phyloP scores from a whole-genome alignment of 2,888 invertebrate genomes.

The Bursaphelenchus okinawaensis region DNA sequence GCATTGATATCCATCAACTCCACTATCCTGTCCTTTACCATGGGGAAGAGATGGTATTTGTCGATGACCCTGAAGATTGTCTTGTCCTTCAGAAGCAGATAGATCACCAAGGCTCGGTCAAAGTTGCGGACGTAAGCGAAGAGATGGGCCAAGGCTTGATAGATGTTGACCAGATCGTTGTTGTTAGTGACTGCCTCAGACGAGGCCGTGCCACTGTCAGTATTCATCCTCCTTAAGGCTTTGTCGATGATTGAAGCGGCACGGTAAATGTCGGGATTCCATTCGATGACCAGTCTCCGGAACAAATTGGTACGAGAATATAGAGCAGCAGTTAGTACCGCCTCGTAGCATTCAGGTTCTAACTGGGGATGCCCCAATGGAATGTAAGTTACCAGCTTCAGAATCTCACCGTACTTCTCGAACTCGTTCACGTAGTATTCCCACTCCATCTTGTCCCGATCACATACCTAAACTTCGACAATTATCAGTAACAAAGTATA shows the following conservation, averaged over 20 bases:
- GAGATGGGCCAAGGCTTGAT: slow-evolving; percentile 43
- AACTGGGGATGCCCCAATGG: slow-evolving; percentile 49
- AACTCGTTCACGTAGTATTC: slow-evolving; percentile 51
- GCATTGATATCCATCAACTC: slow-evolving; percentile 56
- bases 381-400: slow-evolving; percentile 33
- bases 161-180: slow-evolving; percentile 29
- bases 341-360: slow-evolving; percentile 53
- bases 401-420: slow-evolving; percentile 30
- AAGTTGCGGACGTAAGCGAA: slow-evolving; percentile 50
- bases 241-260: slow-evolving; percentile 35
- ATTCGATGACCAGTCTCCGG: slow-evolving; percentile 36
- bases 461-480: slow-evolving; percentile 21
- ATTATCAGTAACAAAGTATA: slow-evolving; percentile 3
- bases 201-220: slow-evolving; percentile 5
- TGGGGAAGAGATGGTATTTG: slow-evolving; percentile 47
- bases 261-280: slow-evolving; percentile 52
- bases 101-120: slow-evolving; percentile 46
- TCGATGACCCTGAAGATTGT: slow-evolving; percentile 54
- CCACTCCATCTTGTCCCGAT: slow-evolving; percentile 46
- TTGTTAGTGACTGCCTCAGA: slow-evolving; percentile 2
- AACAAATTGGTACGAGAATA: slow-evolving; percentile 32
- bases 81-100: slow-evolving; percentile 41
- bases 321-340: slow-evolving; percentile 27
- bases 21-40: slow-evolving; percentile 48
- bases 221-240: slow-evolving; percentile 24